phyloP scores from a whole-genome alignment of 2,888 invertebrate species.

The Apodemia duryi region DNA sequence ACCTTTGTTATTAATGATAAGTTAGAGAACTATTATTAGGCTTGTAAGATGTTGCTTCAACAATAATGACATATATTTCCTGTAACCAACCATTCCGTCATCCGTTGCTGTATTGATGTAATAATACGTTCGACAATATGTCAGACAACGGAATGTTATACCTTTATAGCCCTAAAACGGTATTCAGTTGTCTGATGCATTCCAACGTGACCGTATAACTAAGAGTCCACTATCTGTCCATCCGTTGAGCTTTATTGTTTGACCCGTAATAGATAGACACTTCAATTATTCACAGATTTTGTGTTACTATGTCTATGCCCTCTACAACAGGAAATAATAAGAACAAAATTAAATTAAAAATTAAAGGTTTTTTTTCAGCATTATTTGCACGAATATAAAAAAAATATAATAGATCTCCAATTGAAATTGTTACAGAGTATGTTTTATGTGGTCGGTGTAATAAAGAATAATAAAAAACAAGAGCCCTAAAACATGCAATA shows the following conservation, averaged over 20 bases:
- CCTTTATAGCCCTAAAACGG: background rate
- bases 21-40: background rate
- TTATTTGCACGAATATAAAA: too few relatives aligned
- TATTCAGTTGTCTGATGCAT: background rate
- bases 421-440: too few relatives aligned
- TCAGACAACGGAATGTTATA: background rate
- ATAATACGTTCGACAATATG: background rate
- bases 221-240: background rate
- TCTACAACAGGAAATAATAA: too few relatives aligned
- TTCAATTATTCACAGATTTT: too few relatives aligned
- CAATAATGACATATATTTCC: constrained; percentile 1
- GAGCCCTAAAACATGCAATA: too few relatives aligned
- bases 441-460: too few relatives aligned
- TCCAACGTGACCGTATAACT: background rate
- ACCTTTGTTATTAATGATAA: background rate
- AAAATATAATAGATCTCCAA: too few relatives aligned
- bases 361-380: too few relatives aligned
- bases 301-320: too few relatives aligned
- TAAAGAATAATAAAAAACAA: too few relatives aligned
- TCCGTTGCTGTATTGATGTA: background rate
- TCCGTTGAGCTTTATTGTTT: background rate
- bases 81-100: background rate
- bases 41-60: background rate
- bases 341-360: too few relatives aligned
- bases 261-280: background rate